Evolutionary conservation across 1,140 invertebrate species (phyloP).

Genomic region (Nasonia giraulti): DNA sequence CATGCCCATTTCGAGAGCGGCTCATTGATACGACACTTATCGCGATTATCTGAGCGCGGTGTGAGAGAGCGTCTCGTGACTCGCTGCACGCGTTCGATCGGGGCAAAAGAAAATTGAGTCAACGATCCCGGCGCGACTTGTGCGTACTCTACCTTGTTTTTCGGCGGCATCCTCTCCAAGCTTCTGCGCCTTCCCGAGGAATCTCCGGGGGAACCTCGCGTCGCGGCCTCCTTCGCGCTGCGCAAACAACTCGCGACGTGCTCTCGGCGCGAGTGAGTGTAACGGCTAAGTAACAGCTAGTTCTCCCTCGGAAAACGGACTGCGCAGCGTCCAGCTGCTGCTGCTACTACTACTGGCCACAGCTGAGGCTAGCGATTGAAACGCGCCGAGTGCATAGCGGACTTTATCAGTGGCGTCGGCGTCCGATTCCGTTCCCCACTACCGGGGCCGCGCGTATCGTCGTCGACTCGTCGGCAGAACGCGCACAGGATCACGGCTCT

Average conservation of each 20-base stretch:
- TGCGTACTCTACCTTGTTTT: conserved; percentile 58
- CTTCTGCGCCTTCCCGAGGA: not conserved
- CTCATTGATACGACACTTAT: too few relatives aligned
- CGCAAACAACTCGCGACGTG: too few relatives aligned
- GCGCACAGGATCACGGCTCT: too few relatives aligned
- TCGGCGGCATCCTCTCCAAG: conserved; percentile 57
- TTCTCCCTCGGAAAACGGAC: too few relatives aligned
- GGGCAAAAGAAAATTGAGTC: not conserved
- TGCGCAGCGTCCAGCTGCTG: conserved; percentile 1
- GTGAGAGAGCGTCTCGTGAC: not conserved
- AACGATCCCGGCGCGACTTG: too few relatives aligned
- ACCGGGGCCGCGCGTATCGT: not conserved
- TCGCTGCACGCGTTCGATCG: not conserved
- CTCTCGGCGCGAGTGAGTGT: too few relatives aligned
- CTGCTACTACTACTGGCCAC: not conserved
- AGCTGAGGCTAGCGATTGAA: not conserved
- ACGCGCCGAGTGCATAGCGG: not conserved
- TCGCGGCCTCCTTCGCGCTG: too few relatives aligned
- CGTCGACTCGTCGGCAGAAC: too few relatives aligned
- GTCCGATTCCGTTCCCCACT: not conserved
- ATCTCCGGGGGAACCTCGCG: too few relatives aligned
- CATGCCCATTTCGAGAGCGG: too few relatives aligned
- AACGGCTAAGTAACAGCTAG: not conserved
- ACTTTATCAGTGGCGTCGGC: conserved; percentile 8
- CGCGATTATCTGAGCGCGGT: too few relatives aligned